Evolutionary conservation across 2,888 invertebrate species (phyloP), one percentile per base, ranked within the genome.

Genomic region (Parapristionchus giblindavisi): DNA sequence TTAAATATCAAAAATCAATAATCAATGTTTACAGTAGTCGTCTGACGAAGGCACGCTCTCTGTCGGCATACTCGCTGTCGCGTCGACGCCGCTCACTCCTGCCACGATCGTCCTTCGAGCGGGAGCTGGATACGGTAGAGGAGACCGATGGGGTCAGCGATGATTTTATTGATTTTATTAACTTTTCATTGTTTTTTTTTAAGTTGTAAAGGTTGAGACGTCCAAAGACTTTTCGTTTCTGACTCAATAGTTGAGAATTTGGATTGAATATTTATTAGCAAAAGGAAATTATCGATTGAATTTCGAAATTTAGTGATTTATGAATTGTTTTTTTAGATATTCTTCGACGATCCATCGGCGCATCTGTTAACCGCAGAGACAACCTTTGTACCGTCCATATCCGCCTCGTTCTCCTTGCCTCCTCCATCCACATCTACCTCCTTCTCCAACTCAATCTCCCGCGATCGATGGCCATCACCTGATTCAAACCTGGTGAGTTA

Each of bases 111-210:
- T 83, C 83, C 5, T 83, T 83, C 70, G 83, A 83, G 43, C 75
- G 79, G 11, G 83, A 83, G 36, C 75, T 81, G 27, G 83, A 80
- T 74, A 80, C 80, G 27, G 83, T 80, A 0, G 71, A 73, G 14
- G 82, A 82, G 66, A 75, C 58, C 58, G 77, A 75, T 77, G 2
- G 48, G 66, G 63, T 76, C 34, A 48, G 66, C 17, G 8, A 43
- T 40, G 34, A 11, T 17, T 65, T 1, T 4, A 21, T 38, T 8
- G 36, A 21, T 38, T 21, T 61, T 38, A n/a, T 1, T 3, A n/a
- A 14, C 24, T 3, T 43, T 43, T 40, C 29, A 17, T 65, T 65
- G 61, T 6, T 43, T n/a, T n/a, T n/a, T n/a, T n/a, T n/a, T n/a
- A n/a, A n/a, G n/a, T n/a, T n/a, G n/a, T n/a, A n/a, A n/a, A n/a